Percentiles rank a stretch among this genome's conserved stretches.
Evolutionary conservation across 2,888 invertebrate genomes (phyloP).

Genomic region (Temnothorax ravouxi): DNA sequence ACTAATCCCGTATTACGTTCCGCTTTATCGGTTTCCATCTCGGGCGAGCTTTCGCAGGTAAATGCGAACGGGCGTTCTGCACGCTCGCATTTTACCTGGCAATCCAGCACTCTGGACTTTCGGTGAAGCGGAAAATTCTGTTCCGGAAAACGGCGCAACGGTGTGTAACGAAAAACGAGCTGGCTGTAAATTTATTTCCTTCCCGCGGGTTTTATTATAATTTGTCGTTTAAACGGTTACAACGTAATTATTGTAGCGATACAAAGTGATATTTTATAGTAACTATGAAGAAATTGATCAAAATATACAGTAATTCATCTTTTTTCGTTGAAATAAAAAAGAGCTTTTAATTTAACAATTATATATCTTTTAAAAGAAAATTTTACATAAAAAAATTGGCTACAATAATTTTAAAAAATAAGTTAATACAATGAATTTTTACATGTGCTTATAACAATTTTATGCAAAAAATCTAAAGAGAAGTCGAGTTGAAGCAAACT

Average conservation of each 20-base stretch:
- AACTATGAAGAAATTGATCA: neutral
- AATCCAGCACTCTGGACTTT: conserved; percentile 54
- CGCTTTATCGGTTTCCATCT: conserved; percentile 65
- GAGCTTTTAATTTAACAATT: neutral
- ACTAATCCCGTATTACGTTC: conserved; percentile 61
- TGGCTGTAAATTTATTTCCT: neutral
- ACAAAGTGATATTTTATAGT: neutral
- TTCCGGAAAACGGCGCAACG: conserved; percentile 20
- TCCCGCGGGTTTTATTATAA: neutral
- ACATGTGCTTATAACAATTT: neutral
- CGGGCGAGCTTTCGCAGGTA: conserved; percentile 3
- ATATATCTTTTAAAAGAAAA: neutral
- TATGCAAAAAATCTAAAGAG: neutral
- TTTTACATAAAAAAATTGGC: neutral
- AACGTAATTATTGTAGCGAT: neutral
- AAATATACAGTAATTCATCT: neutral
- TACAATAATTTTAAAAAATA: neutral
- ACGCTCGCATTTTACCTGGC: conserved; percentile 57
- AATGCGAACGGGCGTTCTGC: conserved; percentile 41
- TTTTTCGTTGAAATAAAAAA: neutral
- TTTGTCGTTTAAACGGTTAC: neutral
- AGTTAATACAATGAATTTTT: neutral
- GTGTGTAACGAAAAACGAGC: neutral
- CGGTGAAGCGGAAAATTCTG: conserved; percentile 51
- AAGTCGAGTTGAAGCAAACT: neutral